phyloP scores from a whole-genome alignment of 2,113 vertebrate species.

The Gopherus flavomarginatus region DNA sequence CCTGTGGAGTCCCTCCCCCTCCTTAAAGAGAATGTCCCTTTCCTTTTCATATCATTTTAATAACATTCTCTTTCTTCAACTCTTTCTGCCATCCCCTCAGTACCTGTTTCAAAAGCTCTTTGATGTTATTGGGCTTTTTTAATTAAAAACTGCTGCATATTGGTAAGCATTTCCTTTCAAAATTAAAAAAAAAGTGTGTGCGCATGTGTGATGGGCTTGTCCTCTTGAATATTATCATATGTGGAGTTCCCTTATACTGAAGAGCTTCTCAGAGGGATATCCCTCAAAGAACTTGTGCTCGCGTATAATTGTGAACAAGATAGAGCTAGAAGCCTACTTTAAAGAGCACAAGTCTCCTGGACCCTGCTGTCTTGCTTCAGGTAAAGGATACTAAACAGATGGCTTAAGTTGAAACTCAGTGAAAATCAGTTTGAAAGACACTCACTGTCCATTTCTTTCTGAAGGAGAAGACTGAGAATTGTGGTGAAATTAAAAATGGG shows the following conservation, averaged over 20 bases:
- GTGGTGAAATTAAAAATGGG: too few species aligned
- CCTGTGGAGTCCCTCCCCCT: background rate
- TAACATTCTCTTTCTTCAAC: background rate
- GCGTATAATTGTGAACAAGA: background rate
- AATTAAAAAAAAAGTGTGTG: background rate
- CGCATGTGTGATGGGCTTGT: background rate
- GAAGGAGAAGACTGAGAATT: too few species aligned
- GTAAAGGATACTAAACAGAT: background rate
- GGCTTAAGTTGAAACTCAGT: background rate
- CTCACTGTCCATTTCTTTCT: too few species aligned
- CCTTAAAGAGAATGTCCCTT: background rate
- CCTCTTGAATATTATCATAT: background rate
- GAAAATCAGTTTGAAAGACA: too few species aligned
- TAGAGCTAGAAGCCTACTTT: conserved; percentile 1
- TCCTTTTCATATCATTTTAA: background rate
- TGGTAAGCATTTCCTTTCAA: background rate
- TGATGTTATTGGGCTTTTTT: background rate
- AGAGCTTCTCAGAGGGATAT: background rate
- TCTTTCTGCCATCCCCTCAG: background rate
- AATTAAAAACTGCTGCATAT: background rate
- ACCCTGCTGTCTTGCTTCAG: background rate
- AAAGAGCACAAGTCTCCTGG: background rate
- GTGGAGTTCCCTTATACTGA: background rate
- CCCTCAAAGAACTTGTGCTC: background rate
- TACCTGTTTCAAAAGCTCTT: background rate